Percentiles rank a stretch among this genome's conserved stretches.
phyloP scores from a whole-genome alignment of 2,888 invertebrate species.

The Orthosia cruda region DNA sequence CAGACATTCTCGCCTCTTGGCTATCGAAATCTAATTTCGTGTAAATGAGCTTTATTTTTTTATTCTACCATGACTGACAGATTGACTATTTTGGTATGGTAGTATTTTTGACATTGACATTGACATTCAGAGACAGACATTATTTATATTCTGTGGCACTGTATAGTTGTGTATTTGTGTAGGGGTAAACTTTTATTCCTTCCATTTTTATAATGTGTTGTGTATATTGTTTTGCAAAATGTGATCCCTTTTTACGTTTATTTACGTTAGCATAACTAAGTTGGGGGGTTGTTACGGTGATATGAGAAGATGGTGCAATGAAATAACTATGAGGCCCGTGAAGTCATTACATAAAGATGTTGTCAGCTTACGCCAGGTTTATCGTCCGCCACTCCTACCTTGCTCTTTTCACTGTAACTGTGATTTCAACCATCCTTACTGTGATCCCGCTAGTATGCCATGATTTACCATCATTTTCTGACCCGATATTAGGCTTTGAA shows the following conservation, averaged over 20 bases:
- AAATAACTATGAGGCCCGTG: slow-evolving; percentile 84
- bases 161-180: slow-evolving; percentile 53
- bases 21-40: no score
- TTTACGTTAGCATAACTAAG: slow-evolving; percentile 57
- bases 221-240: slow-evolving; percentile 73
- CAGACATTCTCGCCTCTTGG: no score
- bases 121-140: slow-evolving; percentile 7
- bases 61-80: not conserved
- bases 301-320: slow-evolving; percentile 79
- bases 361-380: slow-evolving; percentile 89
- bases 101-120: slow-evolving; percentile 7
- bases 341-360: slow-evolving; percentile 83
- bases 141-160: slow-evolving; percentile 49
- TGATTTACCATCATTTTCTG: slow-evolving; percentile 95
- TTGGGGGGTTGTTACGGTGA: slow-evolving; percentile 75
- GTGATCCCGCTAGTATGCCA: slow-evolving; percentile 86
- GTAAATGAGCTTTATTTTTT: no score
- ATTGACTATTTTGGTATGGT: not conserved
- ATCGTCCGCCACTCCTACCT: slow-evolving; percentile 89
- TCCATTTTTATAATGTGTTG: slow-evolving; percentile 68
- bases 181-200: slow-evolving; percentile 61
- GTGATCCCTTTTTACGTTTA: slow-evolving; percentile 68
- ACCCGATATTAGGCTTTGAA: slow-evolving; percentile 98
- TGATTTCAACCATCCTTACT: slow-evolving; percentile 85
- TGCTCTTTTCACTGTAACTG: slow-evolving; percentile 84